Percentiles rank a stretch among this genome's conserved stretches.
Evolutionary conservation across 2,888 invertebrate genomes (phyloP).

Genomic region (Lepidocyrtoides sp.): DNA sequence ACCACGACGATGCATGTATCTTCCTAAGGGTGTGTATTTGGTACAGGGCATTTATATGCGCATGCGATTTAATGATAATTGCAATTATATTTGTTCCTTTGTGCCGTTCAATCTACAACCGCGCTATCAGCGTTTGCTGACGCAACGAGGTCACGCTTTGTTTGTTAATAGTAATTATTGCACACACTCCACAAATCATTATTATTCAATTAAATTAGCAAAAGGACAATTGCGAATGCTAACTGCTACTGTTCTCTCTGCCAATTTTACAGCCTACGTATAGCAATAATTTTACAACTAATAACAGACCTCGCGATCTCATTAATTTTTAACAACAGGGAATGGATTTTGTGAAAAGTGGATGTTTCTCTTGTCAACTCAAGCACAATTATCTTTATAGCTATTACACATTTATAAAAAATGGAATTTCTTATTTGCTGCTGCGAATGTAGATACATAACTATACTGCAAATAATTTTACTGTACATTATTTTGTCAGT

Average conservation of each 20-base stretch:
- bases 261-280: conserved; percentile 7
- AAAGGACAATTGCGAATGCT: conserved; percentile 2
- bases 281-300: not conserved
- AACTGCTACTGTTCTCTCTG: conserved; percentile 18
- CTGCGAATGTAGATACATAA: too few relatives aligned
- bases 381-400: not conserved
- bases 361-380: not conserved
- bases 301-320: not conserved
- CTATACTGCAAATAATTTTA: too few relatives aligned
- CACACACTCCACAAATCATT: conserved; percentile 38
- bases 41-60: too few relatives aligned
- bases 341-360: not conserved
- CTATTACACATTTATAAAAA: too few relatives aligned
- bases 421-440: too few relatives aligned
- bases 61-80: not conserved
- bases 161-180: conserved; percentile 40
- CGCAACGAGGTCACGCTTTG: conserved; percentile 25
- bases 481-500: not conserved
- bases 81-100: not conserved
- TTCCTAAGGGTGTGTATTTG: too few relatives aligned
- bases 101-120: not conserved
- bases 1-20: too few relatives aligned
- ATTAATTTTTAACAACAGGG: conserved; percentile 42
- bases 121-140: not conserved
- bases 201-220: conserved; percentile 51